phyloP scores from a whole-genome alignment of 2,797 vertebrate genomes.

The Spinus olivaceus region DNA sequence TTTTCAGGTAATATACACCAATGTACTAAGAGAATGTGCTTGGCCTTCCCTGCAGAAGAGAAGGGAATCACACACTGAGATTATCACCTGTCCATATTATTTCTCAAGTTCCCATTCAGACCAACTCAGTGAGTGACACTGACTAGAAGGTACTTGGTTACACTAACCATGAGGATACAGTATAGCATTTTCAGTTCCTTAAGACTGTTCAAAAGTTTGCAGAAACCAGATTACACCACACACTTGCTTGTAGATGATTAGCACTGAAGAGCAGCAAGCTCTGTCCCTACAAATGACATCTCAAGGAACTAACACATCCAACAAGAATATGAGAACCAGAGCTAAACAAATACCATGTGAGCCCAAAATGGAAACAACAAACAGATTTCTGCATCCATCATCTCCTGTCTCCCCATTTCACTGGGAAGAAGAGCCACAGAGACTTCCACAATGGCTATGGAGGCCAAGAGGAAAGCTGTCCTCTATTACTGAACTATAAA shows the following conservation, averaged over 20 bases:
- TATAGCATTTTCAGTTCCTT: not conserved
- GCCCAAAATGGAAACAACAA: not conserved
- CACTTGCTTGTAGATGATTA: not conserved
- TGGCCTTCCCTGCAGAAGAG: not conserved
- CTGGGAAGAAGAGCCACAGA: accelerated
- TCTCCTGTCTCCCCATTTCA: not conserved
- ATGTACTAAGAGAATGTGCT: not conserved
- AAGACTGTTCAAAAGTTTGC: not conserved
- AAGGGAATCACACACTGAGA: not conserved
- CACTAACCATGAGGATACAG: not conserved
- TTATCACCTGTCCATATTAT: not conserved
- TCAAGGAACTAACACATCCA: not conserved
- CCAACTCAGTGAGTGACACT: not conserved
- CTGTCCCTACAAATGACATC: not conserved
- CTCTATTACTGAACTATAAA: not conserved
- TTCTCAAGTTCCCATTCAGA: not conserved
- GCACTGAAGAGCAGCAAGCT: not conserved
- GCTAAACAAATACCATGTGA: not conserved
- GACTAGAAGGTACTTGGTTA: not conserved
- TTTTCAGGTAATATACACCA: not conserved
- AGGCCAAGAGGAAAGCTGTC: not conserved
- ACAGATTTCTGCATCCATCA: not conserved
- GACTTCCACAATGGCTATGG: accelerated
- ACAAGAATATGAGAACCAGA: not conserved
- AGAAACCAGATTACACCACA: not conserved